Conservation (phyloP, 2,797 vertebrate species). For the Buceros bicornis region DNA sequence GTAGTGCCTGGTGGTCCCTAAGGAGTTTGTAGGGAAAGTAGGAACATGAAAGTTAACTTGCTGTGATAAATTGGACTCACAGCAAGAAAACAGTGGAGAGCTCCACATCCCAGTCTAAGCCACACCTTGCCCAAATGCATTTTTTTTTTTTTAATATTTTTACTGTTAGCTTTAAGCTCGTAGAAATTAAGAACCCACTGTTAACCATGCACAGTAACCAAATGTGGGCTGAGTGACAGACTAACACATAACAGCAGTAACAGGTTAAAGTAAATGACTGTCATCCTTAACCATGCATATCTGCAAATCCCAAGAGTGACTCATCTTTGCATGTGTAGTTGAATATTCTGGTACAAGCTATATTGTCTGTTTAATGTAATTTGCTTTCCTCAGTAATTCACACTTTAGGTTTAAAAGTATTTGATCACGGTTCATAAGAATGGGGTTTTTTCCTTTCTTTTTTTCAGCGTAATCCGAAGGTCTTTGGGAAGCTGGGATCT, state of each 20-base stretch:
- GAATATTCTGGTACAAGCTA: neutral
- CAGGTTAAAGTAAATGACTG: neutral
- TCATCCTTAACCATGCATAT: neutral
- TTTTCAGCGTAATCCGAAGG: neutral
- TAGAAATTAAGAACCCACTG: neutral
- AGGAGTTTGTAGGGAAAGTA: neutral
- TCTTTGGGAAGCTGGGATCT: neutral
- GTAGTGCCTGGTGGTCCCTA: neutral
- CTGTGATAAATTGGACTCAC: neutral
- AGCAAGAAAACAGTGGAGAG: neutral
- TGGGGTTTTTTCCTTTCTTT: too few species aligned
- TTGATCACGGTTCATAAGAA: neutral
- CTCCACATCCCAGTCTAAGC: neutral
- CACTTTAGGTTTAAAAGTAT: neutral
- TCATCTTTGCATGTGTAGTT: neutral
- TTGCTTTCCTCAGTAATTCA: neutral
- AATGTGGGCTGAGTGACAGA: accelerated
- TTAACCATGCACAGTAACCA: neutral
- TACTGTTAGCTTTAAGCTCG: neutral
- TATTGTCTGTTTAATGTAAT: neutral
- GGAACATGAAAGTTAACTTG: neutral
- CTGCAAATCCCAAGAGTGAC: neutral
- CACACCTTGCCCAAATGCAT: neutral
- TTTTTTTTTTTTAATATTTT: neutral
- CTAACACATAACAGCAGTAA: neutral